Base-by-base conservation (phyloP, 2,888 invertebrate species). In the Macropis europaea region DNA sequence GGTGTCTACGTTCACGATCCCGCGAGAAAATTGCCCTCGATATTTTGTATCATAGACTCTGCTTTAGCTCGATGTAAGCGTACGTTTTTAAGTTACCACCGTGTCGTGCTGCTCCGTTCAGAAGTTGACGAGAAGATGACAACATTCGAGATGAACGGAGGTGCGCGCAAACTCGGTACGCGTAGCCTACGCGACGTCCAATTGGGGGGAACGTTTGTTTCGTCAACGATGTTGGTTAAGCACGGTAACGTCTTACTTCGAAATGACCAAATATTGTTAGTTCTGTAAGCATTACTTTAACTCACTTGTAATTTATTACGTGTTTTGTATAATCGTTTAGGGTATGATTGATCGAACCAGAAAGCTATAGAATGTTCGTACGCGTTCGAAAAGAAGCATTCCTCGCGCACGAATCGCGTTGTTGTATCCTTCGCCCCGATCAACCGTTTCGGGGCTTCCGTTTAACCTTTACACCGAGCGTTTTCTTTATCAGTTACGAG, bases 231-330 rank as follows among this genome's bases (percentile, higher is more conserved):
- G 54, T 53, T 30, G 60, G 54, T 64, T 62, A 48, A 64, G 50
- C 22, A 43, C 42, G 43, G 62, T 57, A 64, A 71, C 47, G 53
- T 68, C 57, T 73, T 42, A 69, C 57, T 75, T 73, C 71, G 82
- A 86, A 88, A 88, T 86, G 88, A 90, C 90, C 90, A 90, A 90
- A 90, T 90, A 89, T 89, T 88, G 83, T 81, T 84, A 86, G 77
- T 79, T 77, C 70, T 60, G 61, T 82, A 86, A 88, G 86, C 67
- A 75, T 76, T 75, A 82, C 78, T 77, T 79, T 77, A 73, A 79
- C 62, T 76, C 72, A 54, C 76, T 75, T 85, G 84, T 88, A 86
- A 88, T 88, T 88, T 88, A 88, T 87, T 87, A 82, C 67, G 76
- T 73, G 54, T 79, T 82, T 81, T 84, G 77, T 81, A 82, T 72